Evolutionary conservation across 2,888 invertebrate genomes (phyloP).

Genomic region (Tiphia femorata): DNA sequence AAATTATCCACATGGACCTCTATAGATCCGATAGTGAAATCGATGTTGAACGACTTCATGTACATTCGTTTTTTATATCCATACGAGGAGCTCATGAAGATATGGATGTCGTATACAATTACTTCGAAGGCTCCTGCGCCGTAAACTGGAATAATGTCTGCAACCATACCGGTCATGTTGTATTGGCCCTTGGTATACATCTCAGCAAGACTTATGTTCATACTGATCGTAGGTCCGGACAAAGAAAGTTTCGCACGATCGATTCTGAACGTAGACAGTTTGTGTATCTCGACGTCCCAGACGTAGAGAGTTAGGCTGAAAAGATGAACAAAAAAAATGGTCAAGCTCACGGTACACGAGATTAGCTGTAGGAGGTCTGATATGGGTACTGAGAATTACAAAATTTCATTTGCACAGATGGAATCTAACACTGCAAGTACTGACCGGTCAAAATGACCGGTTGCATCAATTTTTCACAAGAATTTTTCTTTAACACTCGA

Average conservation of each 20-base stretch:
- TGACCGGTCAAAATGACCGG: too few relatives aligned
- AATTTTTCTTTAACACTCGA: too few relatives aligned
- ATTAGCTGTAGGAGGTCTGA: too few relatives aligned
- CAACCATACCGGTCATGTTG: constrained; percentile 58
- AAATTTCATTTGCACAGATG: too few relatives aligned
- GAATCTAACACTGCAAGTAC: too few relatives aligned
- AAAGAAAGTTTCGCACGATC: constrained; percentile 58
- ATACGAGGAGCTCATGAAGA: constrained; percentile 55
- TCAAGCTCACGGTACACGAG: too few relatives aligned
- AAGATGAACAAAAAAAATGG: too few relatives aligned
- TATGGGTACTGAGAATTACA: too few relatives aligned
- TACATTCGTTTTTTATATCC: constrained; percentile 60
- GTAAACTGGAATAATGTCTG: constrained; percentile 47
- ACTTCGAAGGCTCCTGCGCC: constrained; percentile 55
- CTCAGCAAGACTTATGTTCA: constrained; percentile 56
- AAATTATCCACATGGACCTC: constrained; percentile 53
- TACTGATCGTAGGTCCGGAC: constrained; percentile 56
- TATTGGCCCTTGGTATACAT: constrained; percentile 55
- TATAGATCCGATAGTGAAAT: constrained; percentile 50
- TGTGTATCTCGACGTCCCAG: constrained; percentile 49
- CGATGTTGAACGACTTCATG: constrained; percentile 59
- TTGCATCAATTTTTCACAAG: too few relatives aligned
- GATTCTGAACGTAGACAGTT: constrained; percentile 55
- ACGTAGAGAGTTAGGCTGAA: too few relatives aligned
- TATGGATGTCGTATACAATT: constrained; percentile 44